These are phyloP conservation scores for Pterostichus niger DNA, from an alignment of 2,888 invertebrate genomes.

Conservation along the genomic window DNA sequence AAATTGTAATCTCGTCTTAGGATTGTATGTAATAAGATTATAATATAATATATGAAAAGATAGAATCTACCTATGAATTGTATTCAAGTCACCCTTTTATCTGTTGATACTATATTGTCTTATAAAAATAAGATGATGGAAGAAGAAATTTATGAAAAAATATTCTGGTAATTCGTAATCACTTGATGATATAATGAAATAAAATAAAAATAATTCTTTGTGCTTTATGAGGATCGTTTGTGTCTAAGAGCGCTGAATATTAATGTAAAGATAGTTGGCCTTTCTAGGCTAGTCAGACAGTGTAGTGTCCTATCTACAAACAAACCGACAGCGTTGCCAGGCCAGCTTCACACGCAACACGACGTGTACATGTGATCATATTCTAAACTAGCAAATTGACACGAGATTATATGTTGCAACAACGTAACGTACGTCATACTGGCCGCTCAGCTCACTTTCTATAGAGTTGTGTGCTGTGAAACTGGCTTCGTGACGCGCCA, in stretches of 20 bases:
- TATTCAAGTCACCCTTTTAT: slow-evolving; percentile 59
- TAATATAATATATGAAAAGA: slow-evolving; percentile 59
- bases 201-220: slow-evolving; percentile 69
- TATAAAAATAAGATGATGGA: slow-evolving; percentile 38
- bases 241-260: slow-evolving; percentile 66
- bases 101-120: slow-evolving; percentile 61
- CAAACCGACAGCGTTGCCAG: slow-evolving; percentile 1
- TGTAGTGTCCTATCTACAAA: slow-evolving; percentile 50
- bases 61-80: slow-evolving; percentile 61
- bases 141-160: slow-evolving; percentile 43
- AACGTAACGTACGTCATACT: background rate
- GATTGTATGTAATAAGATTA: slow-evolving; percentile 64
- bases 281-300: slow-evolving; percentile 66
- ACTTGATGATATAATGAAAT: too few relatives aligned
- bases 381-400: slow-evolving; percentile 30
- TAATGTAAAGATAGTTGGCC: slow-evolving; percentile 54
- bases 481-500: slow-evolving; percentile 7
- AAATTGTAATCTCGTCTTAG: slow-evolving; percentile 65
- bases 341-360: slow-evolving; percentile 35
- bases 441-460: slow-evolving; percentile 2
- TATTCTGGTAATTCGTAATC: slow-evolving; percentile 47
- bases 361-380: slow-evolving; percentile 29
- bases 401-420: background rate
- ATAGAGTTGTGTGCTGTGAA: slow-evolving; percentile 6
- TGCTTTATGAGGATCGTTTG: slow-evolving; percentile 70